Conservation (phyloP, 2,113 vertebrate species). For the Nerophis lumbriciformis region DNA sequence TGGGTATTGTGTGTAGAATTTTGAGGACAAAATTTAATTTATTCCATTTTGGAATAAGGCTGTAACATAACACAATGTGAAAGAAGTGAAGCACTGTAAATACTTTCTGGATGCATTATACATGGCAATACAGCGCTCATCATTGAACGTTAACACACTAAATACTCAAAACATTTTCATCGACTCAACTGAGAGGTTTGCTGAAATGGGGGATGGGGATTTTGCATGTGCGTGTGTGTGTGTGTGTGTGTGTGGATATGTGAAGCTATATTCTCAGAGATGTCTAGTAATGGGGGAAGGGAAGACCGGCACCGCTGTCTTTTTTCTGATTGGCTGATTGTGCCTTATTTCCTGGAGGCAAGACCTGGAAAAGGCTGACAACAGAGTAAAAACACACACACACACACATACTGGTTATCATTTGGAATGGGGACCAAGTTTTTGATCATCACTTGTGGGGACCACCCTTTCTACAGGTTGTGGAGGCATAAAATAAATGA, state of each 20-base stretch:
- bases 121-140: not conserved
- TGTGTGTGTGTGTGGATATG: not conserved
- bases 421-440: no score
- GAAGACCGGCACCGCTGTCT: constrained; percentile 29
- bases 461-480: no score
- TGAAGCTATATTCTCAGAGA: constrained; percentile 32
- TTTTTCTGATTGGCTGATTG: constrained; percentile 46
- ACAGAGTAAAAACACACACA: constrained; percentile 21
- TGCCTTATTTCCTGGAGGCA: constrained; percentile 38
- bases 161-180: constrained; percentile 13
- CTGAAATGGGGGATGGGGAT: constrained; percentile 32
- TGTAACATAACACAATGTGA: no score
- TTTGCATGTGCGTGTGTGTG: not conserved
- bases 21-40: no score
- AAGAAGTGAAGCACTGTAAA: no score
- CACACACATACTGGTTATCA: no score
- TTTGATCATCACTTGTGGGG: no score
- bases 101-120: not conserved
- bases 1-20: no score
- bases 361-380: constrained; percentile 49
- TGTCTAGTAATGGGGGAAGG: constrained; percentile 52
- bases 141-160: not conserved
- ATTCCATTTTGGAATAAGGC: no score
- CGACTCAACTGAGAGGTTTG: constrained; percentile 4
- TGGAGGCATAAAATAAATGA: no score